These are phyloP conservation scores for Rhombomys opimus DNA, from an alignment of 2,113 vertebrate species.

Conservation along the genomic window DNA sequence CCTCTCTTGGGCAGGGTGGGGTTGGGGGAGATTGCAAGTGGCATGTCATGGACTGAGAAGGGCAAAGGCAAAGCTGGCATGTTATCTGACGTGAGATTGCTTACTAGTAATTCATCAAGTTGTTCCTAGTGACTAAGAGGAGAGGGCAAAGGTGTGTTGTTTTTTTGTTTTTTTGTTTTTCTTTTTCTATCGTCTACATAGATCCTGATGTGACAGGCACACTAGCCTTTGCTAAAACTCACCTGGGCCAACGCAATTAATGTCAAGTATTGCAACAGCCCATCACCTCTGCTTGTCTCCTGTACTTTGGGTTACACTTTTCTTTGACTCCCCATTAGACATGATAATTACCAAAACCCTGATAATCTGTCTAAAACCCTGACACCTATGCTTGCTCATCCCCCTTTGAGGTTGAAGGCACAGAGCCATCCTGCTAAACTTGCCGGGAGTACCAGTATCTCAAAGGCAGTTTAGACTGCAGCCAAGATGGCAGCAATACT, in stretches of 20 bases:
- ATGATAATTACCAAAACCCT: background rate
- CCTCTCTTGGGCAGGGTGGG: background rate
- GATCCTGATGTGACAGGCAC: background rate
- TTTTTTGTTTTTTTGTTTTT: background rate
- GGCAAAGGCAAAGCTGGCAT: slow-evolving; percentile 5
- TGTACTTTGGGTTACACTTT: background rate
- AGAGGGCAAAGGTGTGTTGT: background rate
- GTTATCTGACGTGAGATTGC: background rate
- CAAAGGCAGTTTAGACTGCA: background rate
- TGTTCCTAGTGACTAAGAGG: background rate
- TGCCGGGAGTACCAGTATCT: background rate
- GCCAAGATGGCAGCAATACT: background rate
- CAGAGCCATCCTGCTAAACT: background rate
- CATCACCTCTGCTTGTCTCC: background rate
- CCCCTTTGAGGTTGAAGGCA: background rate
- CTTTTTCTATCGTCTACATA: background rate
- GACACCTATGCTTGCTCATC: background rate
- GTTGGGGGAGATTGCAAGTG: background rate
- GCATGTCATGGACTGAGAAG: background rate
- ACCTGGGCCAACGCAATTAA: background rate
- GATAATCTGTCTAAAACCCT: background rate
- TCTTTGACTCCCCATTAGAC: no score
- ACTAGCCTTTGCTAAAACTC: background rate
- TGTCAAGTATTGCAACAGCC: background rate
- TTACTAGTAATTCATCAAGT: no score